Evolutionary conservation across 2,888 invertebrate genomes (phyloP).

Genomic region (Ochropleura leucogaster): DNA sequence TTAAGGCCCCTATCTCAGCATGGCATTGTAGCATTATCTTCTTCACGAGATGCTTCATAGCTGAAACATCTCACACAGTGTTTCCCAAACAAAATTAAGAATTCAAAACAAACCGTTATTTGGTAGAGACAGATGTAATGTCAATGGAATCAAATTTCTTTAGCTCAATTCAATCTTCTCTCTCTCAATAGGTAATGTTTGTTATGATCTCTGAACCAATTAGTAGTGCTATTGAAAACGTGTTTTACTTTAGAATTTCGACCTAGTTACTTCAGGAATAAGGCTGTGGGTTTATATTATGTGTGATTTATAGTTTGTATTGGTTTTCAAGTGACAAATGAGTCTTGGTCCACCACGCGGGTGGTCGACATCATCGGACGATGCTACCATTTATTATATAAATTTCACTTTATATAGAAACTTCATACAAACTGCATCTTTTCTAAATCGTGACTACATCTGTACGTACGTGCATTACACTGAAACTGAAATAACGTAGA

Average conservation of each 20-base stretch:
- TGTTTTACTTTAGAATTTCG: slow-evolving; percentile 28
- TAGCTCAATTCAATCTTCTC: slow-evolving; percentile 51
- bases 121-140: slow-evolving; percentile 28
- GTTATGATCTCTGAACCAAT: slow-evolving; percentile 47
- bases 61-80: not conserved
- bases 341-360: slow-evolving; percentile 72
- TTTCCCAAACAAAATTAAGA: slow-evolving; percentile 19
- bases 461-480: slow-evolving; percentile 44
- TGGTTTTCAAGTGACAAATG: slow-evolving; percentile 80
- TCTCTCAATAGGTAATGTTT: slow-evolving; percentile 57
- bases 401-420: slow-evolving; percentile 80
- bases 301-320: slow-evolving; percentile 43
- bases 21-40: not conserved
- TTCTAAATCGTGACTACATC: slow-evolving; percentile 76
- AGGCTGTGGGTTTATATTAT: slow-evolving; percentile 10
- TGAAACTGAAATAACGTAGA: slow-evolving; percentile 66
- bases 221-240: not conserved
- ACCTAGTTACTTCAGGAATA: slow-evolving; percentile 30
- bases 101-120: slow-evolving; percentile 23
- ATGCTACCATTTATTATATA: slow-evolving; percentile 80
- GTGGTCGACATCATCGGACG: slow-evolving; percentile 78
- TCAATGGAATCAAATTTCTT: slow-evolving; percentile 55
- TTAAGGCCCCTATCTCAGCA: too few relatives aligned
- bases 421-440: slow-evolving; percentile 65
- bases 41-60: not conserved